Evolutionary conservation across 2,113 vertebrate genomes (phyloP).

Genomic region (Lepus americanus): DNA sequence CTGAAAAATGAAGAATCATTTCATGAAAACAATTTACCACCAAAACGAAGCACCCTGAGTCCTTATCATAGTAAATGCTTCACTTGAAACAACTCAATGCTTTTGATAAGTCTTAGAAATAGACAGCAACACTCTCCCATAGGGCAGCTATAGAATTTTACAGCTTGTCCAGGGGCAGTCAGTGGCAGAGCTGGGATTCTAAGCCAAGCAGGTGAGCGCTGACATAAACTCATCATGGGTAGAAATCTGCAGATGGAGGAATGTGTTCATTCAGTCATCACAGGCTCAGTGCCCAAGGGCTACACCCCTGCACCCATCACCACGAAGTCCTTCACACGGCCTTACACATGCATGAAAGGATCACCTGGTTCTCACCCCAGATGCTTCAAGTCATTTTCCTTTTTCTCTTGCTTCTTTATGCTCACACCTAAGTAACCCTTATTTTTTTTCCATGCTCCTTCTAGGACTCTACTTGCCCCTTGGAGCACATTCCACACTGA

Average conservation of each 20-base stretch:
- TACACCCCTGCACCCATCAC: not conserved
- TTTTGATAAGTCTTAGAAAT: not conserved
- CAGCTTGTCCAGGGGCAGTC: not conserved
- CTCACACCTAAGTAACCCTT: too few species aligned
- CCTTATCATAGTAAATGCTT: not conserved
- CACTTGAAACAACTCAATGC: not conserved
- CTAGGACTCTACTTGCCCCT: not conserved
- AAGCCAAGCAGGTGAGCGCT: not conserved
- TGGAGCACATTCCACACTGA: too few species aligned
- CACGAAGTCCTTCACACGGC: too few species aligned
- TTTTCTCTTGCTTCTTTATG: not conserved
- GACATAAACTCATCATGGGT: not conserved
- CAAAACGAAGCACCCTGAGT: not conserved
- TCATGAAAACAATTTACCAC: not conserved
- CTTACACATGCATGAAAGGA: too few species aligned
- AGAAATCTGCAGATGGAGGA: accelerated
- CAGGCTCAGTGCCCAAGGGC: not conserved
- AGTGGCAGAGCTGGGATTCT: too few species aligned
- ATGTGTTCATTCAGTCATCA: not conserved
- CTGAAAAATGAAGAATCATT: not conserved
- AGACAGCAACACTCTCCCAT: too few species aligned
- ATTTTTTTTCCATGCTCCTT: not conserved
- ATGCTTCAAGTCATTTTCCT: not conserved
- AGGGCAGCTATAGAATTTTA: not conserved
- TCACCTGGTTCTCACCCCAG: accelerated